Evolutionary conservation across 2,888 invertebrate species (phyloP).

Genomic region (Troides helena): DNA sequence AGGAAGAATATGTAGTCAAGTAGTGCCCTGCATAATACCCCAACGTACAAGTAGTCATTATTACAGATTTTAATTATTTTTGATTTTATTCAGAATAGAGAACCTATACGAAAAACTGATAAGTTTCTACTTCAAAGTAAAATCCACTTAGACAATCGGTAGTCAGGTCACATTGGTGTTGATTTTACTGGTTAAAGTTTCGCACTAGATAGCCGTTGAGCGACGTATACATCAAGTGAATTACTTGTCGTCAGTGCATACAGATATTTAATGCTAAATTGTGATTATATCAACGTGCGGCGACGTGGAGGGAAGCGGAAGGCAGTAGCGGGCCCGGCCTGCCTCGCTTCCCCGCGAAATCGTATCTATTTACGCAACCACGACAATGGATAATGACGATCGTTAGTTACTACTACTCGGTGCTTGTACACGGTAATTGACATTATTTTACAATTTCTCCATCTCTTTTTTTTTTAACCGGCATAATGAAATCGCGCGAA

Average conservation of each 20-base stretch:
- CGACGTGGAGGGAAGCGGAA: constrained; percentile 67
- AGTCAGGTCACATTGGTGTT: too few relatives aligned
- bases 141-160: too few relatives aligned
- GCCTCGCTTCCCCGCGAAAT: constrained; percentile 64
- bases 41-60: too few relatives aligned
- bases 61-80: too few relatives aligned
- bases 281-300: constrained; percentile 66
- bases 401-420: constrained; percentile 62
- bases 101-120: too few relatives aligned
- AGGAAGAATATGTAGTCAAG: too few relatives aligned
- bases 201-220: background rate
- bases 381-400: constrained; percentile 75
- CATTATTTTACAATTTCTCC: constrained; percentile 78
- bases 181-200: background rate
- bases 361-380: constrained; percentile 73
- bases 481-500: constrained; percentile 65
- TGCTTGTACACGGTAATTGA: constrained; percentile 72
- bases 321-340: constrained; percentile 55
- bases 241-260: background rate
- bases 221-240: background rate
- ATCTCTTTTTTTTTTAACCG: constrained; percentile 51
- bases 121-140: too few relatives aligned
- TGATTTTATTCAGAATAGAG: too few relatives aligned
- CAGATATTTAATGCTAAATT: constrained; percentile 33
- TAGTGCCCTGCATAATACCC: too few relatives aligned